Conservation (phyloP, 2,888 invertebrate genomes). For the Eulithis prunata region DNA sequence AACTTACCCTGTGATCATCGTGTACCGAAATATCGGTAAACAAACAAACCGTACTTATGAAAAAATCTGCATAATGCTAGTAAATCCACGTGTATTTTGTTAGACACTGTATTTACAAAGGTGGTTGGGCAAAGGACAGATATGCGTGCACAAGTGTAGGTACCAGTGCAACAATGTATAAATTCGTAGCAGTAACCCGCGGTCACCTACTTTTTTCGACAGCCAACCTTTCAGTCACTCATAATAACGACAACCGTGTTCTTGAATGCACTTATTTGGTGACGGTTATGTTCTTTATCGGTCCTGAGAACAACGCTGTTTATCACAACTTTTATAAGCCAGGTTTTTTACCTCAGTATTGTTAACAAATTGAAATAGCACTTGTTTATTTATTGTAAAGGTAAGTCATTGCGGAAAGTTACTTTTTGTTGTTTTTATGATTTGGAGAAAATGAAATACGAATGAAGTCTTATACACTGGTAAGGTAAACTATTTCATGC, state of each 20-base stretch:
- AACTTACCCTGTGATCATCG: too few relatives aligned
- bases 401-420: slow-evolving; percentile 11
- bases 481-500: too few relatives aligned
- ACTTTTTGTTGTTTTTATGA: background rate
- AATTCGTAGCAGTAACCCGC: too few relatives aligned
- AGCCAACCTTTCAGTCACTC: slow-evolving; percentile 24
- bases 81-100: too few relatives aligned
- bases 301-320: slow-evolving; percentile 15
- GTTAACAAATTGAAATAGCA: slow-evolving; percentile 27
- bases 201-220: slow-evolving; percentile 27
- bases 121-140: too few relatives aligned
- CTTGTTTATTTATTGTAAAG: slow-evolving; percentile 17
- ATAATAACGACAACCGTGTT: slow-evolving; percentile 22
- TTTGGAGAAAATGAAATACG: background rate
- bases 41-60: too few relatives aligned
- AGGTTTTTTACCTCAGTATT: slow-evolving; percentile 10
- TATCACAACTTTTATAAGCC: slow-evolving; percentile 17
- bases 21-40: too few relatives aligned
- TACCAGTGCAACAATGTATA: too few relatives aligned
- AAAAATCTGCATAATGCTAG: too few relatives aligned
- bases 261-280: slow-evolving; percentile 33
- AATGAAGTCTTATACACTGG: background rate
- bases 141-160: too few relatives aligned
- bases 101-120: too few relatives aligned
- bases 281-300: slow-evolving; percentile 29